phyloP scores from a whole-genome alignment of 2,797 vertebrate species.

The Malurus splendens region DNA sequence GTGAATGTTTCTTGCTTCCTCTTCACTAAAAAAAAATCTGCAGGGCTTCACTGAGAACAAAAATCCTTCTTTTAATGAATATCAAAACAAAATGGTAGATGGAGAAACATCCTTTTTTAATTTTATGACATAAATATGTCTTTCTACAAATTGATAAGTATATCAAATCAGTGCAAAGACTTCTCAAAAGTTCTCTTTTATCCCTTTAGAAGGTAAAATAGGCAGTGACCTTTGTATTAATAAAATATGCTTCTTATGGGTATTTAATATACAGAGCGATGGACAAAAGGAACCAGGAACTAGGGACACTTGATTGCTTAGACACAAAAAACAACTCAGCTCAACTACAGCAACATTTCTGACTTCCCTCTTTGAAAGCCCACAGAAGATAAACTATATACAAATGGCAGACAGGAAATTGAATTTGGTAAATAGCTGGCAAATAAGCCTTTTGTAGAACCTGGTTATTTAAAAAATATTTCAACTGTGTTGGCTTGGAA shows the following conservation, averaged over 20 bases:
- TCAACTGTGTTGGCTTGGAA: background rate
- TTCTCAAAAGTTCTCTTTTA: background rate
- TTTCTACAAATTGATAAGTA: background rate
- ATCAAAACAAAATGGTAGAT: conserved; percentile 9
- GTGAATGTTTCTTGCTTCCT: background rate
- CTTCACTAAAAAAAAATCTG: background rate
- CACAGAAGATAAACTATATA: conserved; percentile 10
- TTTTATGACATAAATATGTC: background rate
- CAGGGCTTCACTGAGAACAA: background rate
- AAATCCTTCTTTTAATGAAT: background rate
- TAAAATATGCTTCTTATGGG: conserved; percentile 12
- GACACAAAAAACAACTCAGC: conserved; percentile 16
- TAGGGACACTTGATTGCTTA: conserved; percentile 19
- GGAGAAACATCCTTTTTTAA: background rate
- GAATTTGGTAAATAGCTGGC: conserved; percentile 3
- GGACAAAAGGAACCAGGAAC: conserved; percentile 39
- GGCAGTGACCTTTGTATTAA: conserved; percentile 16
- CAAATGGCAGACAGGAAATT: background rate
- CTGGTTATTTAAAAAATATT: background rate
- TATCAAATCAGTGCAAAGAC: background rate
- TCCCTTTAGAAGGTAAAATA: background rate
- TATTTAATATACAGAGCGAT: background rate
- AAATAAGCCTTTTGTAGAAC: background rate
- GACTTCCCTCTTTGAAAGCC: conserved; percentile 7
- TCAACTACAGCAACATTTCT: conserved; percentile 38